phyloP scores from a whole-genome alignment of 2,797 vertebrate species.

The Morus bassanus region DNA sequence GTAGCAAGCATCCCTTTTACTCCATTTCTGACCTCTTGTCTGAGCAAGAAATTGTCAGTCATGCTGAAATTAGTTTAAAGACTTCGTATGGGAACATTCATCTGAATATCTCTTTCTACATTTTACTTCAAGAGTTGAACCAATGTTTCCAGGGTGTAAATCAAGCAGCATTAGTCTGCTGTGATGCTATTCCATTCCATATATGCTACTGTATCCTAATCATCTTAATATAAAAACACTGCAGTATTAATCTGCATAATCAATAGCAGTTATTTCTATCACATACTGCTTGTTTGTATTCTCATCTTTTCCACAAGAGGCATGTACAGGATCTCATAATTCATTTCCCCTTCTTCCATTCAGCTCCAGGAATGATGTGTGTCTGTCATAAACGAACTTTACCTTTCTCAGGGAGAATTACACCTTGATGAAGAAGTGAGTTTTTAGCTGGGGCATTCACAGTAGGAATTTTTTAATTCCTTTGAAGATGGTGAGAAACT shows the following conservation, averaged over 20 bases:
- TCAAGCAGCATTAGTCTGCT: background rate
- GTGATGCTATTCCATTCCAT: background rate
- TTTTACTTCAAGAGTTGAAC: background rate
- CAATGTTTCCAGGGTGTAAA: background rate
- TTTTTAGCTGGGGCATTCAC: background rate
- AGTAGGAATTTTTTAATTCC: background rate
- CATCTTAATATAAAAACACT: background rate
- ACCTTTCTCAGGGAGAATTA: background rate
- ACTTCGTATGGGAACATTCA: background rate
- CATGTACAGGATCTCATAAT: background rate
- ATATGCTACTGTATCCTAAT: background rate
- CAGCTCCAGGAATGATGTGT: background rate
- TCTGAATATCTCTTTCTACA: background rate
- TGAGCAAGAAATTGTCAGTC: background rate
- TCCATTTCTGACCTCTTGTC: background rate
- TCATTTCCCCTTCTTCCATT: background rate
- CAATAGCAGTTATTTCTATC: background rate
- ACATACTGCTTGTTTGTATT: background rate
- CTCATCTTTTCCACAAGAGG: background rate
- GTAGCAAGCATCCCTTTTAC: background rate
- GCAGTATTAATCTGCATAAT: background rate
- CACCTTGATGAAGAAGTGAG: background rate
- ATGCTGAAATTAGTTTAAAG: background rate
- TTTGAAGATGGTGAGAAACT: background rate
- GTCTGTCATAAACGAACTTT: background rate